Evolutionary conservation across 1,140 invertebrate species (phyloP).

Genomic region (Arion vulgaris): DNA sequence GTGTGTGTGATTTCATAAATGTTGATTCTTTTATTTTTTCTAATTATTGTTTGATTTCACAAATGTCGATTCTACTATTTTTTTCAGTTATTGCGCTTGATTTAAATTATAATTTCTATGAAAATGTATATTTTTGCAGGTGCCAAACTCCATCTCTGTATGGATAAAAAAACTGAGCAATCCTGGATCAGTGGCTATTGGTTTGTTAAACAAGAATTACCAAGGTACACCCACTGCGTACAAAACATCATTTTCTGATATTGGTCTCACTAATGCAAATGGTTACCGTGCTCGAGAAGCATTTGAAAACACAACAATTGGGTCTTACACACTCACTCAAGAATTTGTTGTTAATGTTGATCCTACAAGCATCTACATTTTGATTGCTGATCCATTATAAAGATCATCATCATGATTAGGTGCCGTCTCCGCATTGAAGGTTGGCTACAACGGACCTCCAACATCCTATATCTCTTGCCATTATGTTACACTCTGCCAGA

Average conservation of each 20-base stretch:
- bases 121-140: not conserved
- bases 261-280: conserved; percentile 83
- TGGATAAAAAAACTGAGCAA: conserved; percentile 59
- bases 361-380: conserved; percentile 81
- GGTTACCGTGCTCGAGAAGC: conserved; percentile 87
- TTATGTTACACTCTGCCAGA: too few species aligned
- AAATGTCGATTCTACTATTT: too few species aligned
- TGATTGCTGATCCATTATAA: conserved; percentile 21
- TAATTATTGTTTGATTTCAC: too few species aligned
- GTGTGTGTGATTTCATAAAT: too few species aligned
- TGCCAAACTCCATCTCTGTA: conserved; percentile 46
- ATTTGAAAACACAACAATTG: conserved; percentile 69
- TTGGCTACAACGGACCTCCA: too few species aligned
- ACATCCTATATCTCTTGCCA: too few species aligned
- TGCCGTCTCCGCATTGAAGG: too few species aligned
- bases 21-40: too few species aligned
- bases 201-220: conserved; percentile 53
- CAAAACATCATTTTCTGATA: conserved; percentile 79
- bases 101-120: too few species aligned
- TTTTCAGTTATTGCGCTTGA: too few species aligned
- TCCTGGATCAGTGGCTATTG: conserved; percentile 52
- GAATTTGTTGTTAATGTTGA: conserved; percentile 95
- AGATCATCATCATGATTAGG: too few species aligned
- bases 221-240: conserved; percentile 51
- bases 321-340: conserved; percentile 85